These are phyloP conservation scores for Bombus sylvicola DNA, from an alignment of 1,140 invertebrate genomes.

Conservation along the genomic window DNA sequence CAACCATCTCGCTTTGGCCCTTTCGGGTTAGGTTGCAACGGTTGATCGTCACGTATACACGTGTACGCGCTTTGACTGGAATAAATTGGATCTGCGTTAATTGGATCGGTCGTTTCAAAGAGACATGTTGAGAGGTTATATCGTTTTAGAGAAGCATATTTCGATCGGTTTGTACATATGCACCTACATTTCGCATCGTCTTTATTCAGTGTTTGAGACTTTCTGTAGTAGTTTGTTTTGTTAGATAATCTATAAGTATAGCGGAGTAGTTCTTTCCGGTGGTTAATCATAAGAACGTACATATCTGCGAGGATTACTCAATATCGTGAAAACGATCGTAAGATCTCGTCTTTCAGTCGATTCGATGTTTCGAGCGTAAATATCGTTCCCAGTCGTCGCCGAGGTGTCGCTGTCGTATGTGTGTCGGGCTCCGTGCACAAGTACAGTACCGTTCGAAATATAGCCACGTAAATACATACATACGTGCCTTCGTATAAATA, in stretches of 20 bases:
- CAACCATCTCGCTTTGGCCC: too few species aligned
- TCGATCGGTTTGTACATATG: not conserved
- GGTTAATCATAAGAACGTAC: slow-evolving; percentile 7
- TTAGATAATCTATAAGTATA: not conserved
- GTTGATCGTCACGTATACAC: not conserved
- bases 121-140: not conserved
- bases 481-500: not conserved
- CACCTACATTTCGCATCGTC: too few species aligned
- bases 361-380: not conserved
- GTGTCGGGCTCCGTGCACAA: not conserved
- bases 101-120: slow-evolving; percentile 16
- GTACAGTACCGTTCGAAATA: not conserved
- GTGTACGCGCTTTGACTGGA: not conserved
- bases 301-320: not conserved
- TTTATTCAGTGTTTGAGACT: not conserved
- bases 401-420: slow-evolving; percentile 1
- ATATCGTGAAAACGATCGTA: slow-evolving; percentile 8
- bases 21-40: not conserved
- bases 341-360: not conserved
- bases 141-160: not conserved
- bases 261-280: not conserved
- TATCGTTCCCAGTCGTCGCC: slow-evolving; percentile 1
- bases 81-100: slow-evolving; percentile 13
- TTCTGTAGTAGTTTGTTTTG: not conserved
- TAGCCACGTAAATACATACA: not conserved